Base-by-base conservation (phyloP, 2,797 vertebrate genomes). In the Ctenosaura bakeri region DNA sequence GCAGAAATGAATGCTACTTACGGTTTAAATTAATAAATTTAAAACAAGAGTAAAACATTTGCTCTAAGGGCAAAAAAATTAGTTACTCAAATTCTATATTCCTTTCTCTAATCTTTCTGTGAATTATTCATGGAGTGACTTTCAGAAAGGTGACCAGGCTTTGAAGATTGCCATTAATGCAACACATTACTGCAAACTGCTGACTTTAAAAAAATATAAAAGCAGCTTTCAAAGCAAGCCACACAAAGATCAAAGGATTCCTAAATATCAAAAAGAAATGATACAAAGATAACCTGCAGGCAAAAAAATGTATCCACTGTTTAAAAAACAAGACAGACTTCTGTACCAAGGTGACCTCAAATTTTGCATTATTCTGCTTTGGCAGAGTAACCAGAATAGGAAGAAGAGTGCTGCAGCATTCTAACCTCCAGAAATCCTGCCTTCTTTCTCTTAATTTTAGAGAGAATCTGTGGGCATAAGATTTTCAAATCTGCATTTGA, bases 121-220 rank as follows among this genome's bases (percentile, higher is more conserved):
- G 66, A 74, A 88, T 88, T 88, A 88, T 85, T 88, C 83, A 88
- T 74, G 38, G 10, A 74, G 35, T 85, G 86, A 80, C 87, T 88
- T 91, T 79, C 80, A 66, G 66, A 88, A 88, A 91, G 76, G 16
- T 85, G 82, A 73, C 52, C 64, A 85, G 14, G 38, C 90, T 91
- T 85, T 88, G 77, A 88, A 88, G 76, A 85, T 52, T 80, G 76
- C 64, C 26, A 79, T 79, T 91, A 88, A 85, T 88, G 66, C 29
- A 73, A 62, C 8, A 59, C 50, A 78, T 86, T 78, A 83, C 9
- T 7, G 29, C 86, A 87, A 84, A 78, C 26, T 83, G 80, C 86
- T 83, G 71, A 84, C 56, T 84, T 79, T n/a, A 66, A 88, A 73
- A 82, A 80, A 74, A 32, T 9, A 56, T 42, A 50, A 87, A 84